Base-by-base conservation (phyloP, 2,113 vertebrate genomes). In the Sander lucioperca region DNA sequence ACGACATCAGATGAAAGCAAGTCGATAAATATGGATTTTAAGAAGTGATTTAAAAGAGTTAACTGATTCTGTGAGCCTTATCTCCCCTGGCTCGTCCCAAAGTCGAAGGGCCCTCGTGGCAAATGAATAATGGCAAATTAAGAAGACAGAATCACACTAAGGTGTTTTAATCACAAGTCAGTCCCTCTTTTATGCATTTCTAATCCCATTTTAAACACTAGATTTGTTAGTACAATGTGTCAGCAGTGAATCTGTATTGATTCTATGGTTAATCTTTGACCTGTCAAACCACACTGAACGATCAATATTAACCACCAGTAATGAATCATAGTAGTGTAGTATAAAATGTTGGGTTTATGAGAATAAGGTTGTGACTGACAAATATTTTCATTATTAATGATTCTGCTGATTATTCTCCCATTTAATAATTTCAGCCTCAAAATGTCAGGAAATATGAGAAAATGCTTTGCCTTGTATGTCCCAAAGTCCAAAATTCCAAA, bases 211-310 rank as follows among this genome's bases (percentile, higher is more conserved):
- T 19, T 27, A 15, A 53, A 27, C 5, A 53, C 0, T 51, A 45
- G 4, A 23, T 39, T 45, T 61, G 3, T 51, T 9, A 1, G 13
- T 13, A 54, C 58, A 62, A 19, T 54, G 4, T 62, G 73, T 74
- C 25, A 74, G 2, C 14, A 53, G 21, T 79, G 27, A 53, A n/a
- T 76, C 51, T 80, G 18, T 63, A 82, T 79, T 76, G 73, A 85
- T 89, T n/a, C n/a, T 12, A 4, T 16, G 13, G 78, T 83, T 85
- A 74, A 88, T 56, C 91, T 90, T 92, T 91, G 85, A 87, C 69
- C 78, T 58, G 21, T 58, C 11, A 65, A 39, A 36, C 36, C 43
- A 77, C 77, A 59, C 36, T 63, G 57, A 71, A 54, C 54, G 68
- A 84, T 90, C 78, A 88, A 58, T 54, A 70, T 53, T 14, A 53